A percentile compares a stretch with the other conserved stretches of the same genome.
phyloP scores from a whole-genome alignment of 2,113 vertebrate species.

The Asarcornis scutulata region DNA sequence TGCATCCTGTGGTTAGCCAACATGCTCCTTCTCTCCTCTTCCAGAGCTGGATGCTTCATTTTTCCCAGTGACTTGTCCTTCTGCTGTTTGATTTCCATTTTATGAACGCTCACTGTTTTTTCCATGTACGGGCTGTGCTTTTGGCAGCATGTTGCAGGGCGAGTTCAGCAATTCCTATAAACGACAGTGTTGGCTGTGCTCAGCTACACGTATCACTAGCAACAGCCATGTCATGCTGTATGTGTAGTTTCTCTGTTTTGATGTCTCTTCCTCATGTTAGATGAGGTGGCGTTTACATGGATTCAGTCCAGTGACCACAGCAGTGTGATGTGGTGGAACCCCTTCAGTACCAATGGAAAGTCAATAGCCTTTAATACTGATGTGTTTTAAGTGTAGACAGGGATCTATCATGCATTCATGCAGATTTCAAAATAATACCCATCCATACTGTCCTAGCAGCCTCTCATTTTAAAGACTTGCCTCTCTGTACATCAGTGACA shows the following conservation, averaged over 20 bases:
- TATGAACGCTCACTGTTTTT: neutral
- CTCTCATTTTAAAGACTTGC: neutral
- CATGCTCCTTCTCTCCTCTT: neutral
- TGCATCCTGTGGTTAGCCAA: neutral
- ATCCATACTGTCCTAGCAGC: neutral
- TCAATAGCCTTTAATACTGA: neutral
- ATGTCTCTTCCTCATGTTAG: neutral
- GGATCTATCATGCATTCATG: neutral
- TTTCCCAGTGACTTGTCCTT: neutral
- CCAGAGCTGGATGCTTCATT: neutral
- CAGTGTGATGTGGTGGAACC: neutral
- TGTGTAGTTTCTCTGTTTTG: neutral
- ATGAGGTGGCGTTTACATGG: neutral
- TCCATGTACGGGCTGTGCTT: neutral
- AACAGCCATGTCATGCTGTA: fast-evolving
- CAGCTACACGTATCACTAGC: fast-evolving
- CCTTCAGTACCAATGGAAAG: neutral
- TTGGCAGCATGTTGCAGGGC: fast-evolving
- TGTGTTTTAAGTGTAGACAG: neutral
- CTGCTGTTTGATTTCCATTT: neutral
- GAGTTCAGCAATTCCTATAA: fast-evolving
- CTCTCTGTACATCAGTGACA: neutral
- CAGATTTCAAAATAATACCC: neutral
- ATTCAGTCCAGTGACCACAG: neutral
- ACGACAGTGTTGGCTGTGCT: neutral